Conservation (phyloP, 1,140 invertebrate genomes). For the Leptinotarsa defecta region DNA sequence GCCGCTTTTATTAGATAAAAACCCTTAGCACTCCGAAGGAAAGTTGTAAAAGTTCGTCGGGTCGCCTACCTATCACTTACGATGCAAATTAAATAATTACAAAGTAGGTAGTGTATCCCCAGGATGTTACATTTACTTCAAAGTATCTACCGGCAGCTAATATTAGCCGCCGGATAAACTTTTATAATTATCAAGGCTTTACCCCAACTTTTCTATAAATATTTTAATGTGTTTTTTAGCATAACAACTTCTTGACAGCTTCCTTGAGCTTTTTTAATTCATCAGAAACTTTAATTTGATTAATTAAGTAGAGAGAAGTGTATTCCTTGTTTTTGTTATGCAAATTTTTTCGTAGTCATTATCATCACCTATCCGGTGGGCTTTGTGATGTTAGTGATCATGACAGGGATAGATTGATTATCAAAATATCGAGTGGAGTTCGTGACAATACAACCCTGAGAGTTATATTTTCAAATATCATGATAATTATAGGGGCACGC, state of each 20-base stretch:
- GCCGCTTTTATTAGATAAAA: constrained; percentile 6
- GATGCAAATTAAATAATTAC: constrained; percentile 56
- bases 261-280: constrained; percentile 24
- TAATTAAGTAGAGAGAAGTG: constrained; percentile 16
- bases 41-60: constrained; percentile 42
- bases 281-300: constrained; percentile 26
- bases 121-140: constrained; percentile 45
- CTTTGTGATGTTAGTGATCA: background rate
- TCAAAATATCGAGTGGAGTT: no score
- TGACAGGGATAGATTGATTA: no score
- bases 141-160: constrained; percentile 42
- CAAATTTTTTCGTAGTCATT: constrained; percentile 8
- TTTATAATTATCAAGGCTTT: constrained; percentile 52
- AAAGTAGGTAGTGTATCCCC: constrained; percentile 46
- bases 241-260: constrained; percentile 35
- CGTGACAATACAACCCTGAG: no score
- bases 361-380: constrained; percentile 9
- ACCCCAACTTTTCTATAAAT: constrained; percentile 44
- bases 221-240: constrained; percentile 49
- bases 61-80: constrained; percentile 51
- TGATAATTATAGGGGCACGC: no score
- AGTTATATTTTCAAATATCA: no score
- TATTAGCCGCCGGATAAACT: constrained; percentile 47
- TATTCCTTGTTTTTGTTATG: constrained; percentile 14
- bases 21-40: constrained; percentile 32